phyloP scores from a whole-genome alignment of 2,113 vertebrate genomes.

The Trematocara stigmaticum region DNA sequence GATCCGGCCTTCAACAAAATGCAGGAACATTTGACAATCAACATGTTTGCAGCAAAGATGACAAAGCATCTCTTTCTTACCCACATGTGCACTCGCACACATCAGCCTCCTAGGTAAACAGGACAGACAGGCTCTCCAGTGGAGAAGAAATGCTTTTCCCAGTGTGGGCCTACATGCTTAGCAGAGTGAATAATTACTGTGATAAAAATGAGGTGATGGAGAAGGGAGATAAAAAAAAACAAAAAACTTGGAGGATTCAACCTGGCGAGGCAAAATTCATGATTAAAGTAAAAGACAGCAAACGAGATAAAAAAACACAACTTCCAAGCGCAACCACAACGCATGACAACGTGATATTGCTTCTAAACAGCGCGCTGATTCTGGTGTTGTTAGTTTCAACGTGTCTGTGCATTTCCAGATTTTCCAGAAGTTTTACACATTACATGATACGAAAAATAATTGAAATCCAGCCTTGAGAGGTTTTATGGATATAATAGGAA shows the following conservation, averaged over 20 bases:
- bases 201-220: conserved; percentile 48
- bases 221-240: background rate
- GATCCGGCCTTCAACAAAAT: conserved; percentile 13
- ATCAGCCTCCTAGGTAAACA: conserved; percentile 29
- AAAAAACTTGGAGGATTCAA: background rate
- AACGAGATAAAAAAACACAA: background rate
- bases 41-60: background rate
- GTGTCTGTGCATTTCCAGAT: background rate
- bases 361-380: background rate
- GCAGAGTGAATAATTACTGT: conserved; percentile 60
- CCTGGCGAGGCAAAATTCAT: background rate
- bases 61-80: background rate
- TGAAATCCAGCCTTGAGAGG: background rate
- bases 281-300: background rate
- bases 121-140: conserved; percentile 13
- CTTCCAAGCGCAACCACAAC: background rate
- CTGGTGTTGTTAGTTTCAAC: background rate
- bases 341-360: background rate
- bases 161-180: conserved; percentile 36
- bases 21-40: background rate
- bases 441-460: background rate
- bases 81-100: background rate
- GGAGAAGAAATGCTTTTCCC: conserved; percentile 22
- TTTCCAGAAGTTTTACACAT: background rate
- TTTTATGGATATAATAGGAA: background rate